phyloP scores from a whole-genome alignment of 1,140 invertebrate genomes.

The Subanguina moxae region DNA sequence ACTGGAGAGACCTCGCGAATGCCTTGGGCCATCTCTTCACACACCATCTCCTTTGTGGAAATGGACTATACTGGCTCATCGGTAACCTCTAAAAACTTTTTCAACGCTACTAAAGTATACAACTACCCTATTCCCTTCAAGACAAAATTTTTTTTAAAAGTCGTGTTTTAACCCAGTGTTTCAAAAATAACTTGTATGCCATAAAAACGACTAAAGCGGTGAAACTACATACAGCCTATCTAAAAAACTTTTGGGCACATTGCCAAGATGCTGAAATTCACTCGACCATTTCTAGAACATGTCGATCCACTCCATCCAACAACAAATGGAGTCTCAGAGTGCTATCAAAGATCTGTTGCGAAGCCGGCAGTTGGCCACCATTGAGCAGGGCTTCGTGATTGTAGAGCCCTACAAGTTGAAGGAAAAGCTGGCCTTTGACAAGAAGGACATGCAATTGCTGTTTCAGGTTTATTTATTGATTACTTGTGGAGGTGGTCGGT shows the following conservation, averaged over 20 bases:
- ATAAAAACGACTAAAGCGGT: neutral
- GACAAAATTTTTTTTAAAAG: neutral
- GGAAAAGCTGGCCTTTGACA: constrained; percentile 48
- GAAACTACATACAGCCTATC: no score
- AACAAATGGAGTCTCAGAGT: constrained; percentile 9
- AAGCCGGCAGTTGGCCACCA: constrained; percentile 31
- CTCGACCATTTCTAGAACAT: constrained; percentile 9
- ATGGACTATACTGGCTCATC: constrained; percentile 35
- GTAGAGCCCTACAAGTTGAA: constrained; percentile 37
- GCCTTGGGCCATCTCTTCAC: constrained; percentile 42
- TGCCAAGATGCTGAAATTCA: no score
- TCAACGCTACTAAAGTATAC: no score
- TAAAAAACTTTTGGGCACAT: no score
- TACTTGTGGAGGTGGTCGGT: no score
- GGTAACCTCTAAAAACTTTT: constrained; percentile 12
- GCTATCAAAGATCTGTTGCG: constrained; percentile 13
- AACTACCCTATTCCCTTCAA: neutral
- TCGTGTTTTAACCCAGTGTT: neutral
- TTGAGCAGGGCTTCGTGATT: constrained; percentile 44
- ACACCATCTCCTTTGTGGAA: constrained; percentile 38
- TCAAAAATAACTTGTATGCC: no score
- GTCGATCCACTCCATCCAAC: constrained; percentile 14
- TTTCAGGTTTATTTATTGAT: constrained; percentile 34
- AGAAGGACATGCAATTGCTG: constrained; percentile 44
- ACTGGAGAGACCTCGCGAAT: constrained; percentile 43